These are phyloP conservation scores for Drosophila mojavensis DNA, from an alignment of 1,140 invertebrate genomes.

Conservation along the genomic window DNA sequence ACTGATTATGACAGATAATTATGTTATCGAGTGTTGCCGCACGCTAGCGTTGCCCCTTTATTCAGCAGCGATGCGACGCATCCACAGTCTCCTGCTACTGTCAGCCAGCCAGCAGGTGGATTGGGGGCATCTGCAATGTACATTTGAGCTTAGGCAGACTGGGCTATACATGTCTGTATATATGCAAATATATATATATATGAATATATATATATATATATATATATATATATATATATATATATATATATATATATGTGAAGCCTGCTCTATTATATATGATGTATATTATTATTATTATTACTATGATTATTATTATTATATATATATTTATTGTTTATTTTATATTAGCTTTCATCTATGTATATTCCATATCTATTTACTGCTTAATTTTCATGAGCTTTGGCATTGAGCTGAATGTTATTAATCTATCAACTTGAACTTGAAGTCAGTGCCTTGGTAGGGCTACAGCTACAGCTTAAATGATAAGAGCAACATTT, in stretches of 20 bases:
- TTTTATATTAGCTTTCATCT: not conserved
- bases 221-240: too few relatives aligned
- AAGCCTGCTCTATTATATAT: too few relatives aligned
- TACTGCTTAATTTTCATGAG: not conserved
- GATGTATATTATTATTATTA: too few relatives aligned
- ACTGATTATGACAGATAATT: slow-evolving; percentile 83
- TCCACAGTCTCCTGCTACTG: not conserved
- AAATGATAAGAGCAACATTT: too few relatives aligned
- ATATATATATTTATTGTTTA: not conserved
- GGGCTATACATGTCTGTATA: not conserved
- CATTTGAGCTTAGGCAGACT: not conserved
- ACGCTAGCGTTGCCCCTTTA: slow-evolving; percentile 38
- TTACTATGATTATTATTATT: not conserved
- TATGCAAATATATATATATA: not conserved
- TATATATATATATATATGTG: not conserved
- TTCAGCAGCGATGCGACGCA: not conserved
- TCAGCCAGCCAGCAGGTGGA: not conserved
- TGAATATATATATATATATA: not conserved
- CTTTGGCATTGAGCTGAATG: not conserved
- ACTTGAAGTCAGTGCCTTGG: not conserved
- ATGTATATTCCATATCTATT: not conserved
- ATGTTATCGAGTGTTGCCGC: slow-evolving; percentile 78
- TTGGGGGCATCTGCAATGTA: not conserved
- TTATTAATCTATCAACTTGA: not conserved
- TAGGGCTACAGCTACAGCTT: not conserved